These are phyloP conservation scores for Brachionus rotundiformis DNA, from an alignment of 1,140 invertebrate species.

Conservation along the genomic window DNA sequence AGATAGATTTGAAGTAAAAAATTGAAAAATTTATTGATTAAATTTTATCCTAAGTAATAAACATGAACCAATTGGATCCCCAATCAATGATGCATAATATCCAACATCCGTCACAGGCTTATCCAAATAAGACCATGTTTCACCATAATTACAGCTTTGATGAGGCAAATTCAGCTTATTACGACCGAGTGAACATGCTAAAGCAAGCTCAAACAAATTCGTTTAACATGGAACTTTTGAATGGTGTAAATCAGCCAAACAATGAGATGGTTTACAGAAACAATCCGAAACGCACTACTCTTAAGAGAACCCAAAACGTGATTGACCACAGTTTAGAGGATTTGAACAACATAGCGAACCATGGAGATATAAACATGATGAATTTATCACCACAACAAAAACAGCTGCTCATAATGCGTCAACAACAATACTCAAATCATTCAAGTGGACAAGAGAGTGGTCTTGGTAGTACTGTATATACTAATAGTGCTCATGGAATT, in stretches of 20 bases:
- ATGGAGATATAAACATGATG: not conserved
- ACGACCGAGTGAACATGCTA: conserved; percentile 4
- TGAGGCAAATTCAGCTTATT: conserved; percentile 17
- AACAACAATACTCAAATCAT: conserved; percentile 40
- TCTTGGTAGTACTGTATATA: conserved; percentile 13
- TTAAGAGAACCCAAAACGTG: conserved; percentile 9
- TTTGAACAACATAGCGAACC: not conserved
- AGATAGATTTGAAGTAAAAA: too few species aligned
- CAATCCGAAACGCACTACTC: conserved; percentile 29
- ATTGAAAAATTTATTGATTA: too few species aligned
- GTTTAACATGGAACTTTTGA: conserved; percentile 23
- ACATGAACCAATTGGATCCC: not conserved
- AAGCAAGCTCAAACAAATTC: conserved; percentile 42
- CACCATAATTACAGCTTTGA: conserved; percentile 47
- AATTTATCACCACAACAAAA: conserved; percentile 20
- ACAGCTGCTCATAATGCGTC: conserved; percentile 19
- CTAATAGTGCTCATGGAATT: conserved; percentile 35
- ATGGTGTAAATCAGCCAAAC: not conserved
- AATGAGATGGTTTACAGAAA: not conserved
- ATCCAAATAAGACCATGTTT: conserved; percentile 14
- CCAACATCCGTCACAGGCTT: not conserved
- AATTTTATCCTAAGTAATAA: not conserved
- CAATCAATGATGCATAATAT: not conserved
- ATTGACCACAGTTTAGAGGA: conserved; percentile 17
- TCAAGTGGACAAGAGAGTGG: conserved; percentile 44